These are phyloP conservation scores for Macropis europaea DNA, from an alignment of 2,888 invertebrate genomes.

Conservation along the genomic window DNA sequence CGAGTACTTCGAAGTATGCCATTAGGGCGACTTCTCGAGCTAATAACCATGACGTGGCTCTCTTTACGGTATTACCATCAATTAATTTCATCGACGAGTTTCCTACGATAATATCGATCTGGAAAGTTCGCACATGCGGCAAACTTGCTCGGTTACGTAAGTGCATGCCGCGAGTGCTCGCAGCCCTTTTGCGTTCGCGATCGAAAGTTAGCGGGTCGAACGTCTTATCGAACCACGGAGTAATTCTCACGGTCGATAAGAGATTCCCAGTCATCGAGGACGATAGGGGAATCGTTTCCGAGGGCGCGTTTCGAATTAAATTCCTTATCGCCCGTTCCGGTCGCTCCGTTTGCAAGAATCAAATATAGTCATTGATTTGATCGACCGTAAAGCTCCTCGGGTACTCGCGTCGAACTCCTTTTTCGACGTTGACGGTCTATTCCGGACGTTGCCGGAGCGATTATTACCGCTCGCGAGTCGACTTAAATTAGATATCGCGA, in stretches of 20 bases:
- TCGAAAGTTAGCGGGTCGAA: conserved; percentile 57
- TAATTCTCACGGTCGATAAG: conserved; percentile 37
- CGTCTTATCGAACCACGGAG: conserved; percentile 29
- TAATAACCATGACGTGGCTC: conserved; percentile 58
- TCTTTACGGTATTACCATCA: conserved; percentile 58
- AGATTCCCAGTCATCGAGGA: not conserved
- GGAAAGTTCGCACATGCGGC: conserved; percentile 45
- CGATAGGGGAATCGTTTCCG: not conserved
- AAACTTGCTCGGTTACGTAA: conserved; percentile 50
- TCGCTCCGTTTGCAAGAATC: not conserved
- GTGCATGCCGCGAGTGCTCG: conserved; percentile 46
- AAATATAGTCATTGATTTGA: conserved; percentile 15
- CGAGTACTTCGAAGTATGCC: conserved; percentile 36
- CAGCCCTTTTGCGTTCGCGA: conserved; percentile 33
- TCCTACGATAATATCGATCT: conserved; percentile 60
- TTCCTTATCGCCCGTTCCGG: not conserved
- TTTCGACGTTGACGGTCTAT: conserved; percentile 18
- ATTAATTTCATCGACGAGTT: conserved; percentile 62
- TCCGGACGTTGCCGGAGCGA: conserved; percentile 4
- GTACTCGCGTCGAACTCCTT: not conserved
- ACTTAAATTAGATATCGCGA: conserved; percentile 46
- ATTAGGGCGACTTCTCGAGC: conserved; percentile 54
- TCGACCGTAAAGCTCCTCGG: conserved; percentile 1
- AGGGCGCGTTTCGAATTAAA: conserved; percentile 11
- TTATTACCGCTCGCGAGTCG: conserved; percentile 29